A percentile compares a stretch with the other conserved stretches of the same genome.
Evolutionary conservation across 2,113 vertebrate species (phyloP).

Genomic region (Barnardius zonarius): DNA sequence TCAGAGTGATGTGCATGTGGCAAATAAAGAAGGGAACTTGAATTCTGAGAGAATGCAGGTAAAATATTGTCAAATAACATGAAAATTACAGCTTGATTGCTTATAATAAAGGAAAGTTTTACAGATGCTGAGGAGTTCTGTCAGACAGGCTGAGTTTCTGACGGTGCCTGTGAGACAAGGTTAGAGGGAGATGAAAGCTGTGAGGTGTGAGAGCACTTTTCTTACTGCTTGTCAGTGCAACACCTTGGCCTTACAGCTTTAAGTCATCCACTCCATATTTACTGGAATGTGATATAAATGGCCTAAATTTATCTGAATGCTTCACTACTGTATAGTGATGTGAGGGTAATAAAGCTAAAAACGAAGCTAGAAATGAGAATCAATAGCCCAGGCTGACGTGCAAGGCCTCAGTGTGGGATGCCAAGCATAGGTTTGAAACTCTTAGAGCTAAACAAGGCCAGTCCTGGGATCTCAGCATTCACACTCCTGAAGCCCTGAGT

Average conservation of each 20-base stretch:
- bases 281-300: not conserved
- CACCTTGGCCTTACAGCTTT: not conserved
- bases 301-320: not conserved
- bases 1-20: not conserved
- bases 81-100: not conserved
- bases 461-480: not conserved
- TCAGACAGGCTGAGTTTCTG: not conserved
- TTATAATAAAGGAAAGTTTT: not conserved
- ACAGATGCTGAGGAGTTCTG: not conserved
- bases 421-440: not conserved
- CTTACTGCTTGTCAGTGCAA: not conserved
- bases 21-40: not conserved
- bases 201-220: not conserved
- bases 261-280: not conserved
- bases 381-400: not conserved
- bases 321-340: not conserved
- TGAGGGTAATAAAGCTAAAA: not conserved
- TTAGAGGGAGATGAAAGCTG: not conserved
- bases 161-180: not conserved
- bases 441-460: not conserved
- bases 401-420: not conserved
- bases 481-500: not conserved
- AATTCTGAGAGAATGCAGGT: not conserved
- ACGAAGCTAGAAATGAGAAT: not conserved
- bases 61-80: not conserved